Evolutionary conservation across 2,113 vertebrate genomes (phyloP).

Genomic region (Notothenia coriiceps): DNA sequence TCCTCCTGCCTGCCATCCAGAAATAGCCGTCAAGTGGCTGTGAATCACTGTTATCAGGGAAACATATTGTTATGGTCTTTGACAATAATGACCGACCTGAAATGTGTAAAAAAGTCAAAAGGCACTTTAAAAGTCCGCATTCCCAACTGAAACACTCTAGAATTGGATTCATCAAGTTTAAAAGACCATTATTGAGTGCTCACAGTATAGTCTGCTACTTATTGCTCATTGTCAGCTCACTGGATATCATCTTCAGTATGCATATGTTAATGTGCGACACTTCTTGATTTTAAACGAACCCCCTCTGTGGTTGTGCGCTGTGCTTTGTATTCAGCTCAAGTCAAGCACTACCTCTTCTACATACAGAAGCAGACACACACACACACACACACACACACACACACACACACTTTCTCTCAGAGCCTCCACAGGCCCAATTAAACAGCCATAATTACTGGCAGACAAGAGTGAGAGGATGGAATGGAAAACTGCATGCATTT

Average conservation of each 20-base stretch:
- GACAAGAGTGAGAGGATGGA: constrained; percentile 62
- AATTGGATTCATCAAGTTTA: constrained; percentile 16
- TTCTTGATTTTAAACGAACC: constrained; percentile 42
- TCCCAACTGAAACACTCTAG: constrained; percentile 1
- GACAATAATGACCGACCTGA: constrained; percentile 28
- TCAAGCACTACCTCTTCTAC: constrained; percentile 25
- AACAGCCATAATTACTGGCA: constrained; percentile 73
- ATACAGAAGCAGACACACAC: constrained; percentile 55
- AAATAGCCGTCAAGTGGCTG: constrained; percentile 28
- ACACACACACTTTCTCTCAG: constrained; percentile 27
- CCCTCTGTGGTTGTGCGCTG: constrained; percentile 44
- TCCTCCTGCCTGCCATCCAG: constrained; percentile 2
- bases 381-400: not conserved
- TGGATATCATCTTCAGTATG: constrained; percentile 16
- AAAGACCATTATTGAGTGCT: constrained; percentile 20
- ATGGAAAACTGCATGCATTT: constrained; percentile 57
- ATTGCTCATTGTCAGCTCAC: constrained; percentile 8
- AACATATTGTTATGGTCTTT: not conserved
- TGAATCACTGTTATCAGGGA: not conserved
- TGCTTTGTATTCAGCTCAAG: constrained; percentile 65
- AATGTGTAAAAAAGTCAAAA: not conserved
- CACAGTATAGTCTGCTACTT: not conserved
- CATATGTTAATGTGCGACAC: constrained; percentile 19
- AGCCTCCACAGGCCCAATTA: constrained; percentile 74
- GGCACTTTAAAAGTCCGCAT: not conserved